Conservation (phyloP, 2,113 vertebrate species). For the Grammomys dolichurus region DNA sequence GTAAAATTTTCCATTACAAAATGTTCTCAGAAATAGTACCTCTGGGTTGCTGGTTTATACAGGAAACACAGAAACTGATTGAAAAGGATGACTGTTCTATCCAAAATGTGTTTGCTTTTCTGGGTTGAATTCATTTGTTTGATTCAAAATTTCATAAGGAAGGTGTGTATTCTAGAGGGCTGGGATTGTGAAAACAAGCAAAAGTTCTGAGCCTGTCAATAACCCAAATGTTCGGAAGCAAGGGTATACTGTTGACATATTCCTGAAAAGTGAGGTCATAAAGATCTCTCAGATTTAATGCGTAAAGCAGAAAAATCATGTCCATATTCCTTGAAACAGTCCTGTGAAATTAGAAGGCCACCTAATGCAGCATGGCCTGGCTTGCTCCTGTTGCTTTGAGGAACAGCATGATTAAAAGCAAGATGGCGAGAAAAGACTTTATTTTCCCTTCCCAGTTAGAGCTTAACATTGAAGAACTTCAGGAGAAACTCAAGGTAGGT, state of each 20-base stretch:
- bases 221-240: constrained; percentile 22
- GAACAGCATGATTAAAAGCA: background rate
- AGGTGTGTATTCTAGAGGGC: background rate
- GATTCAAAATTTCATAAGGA: constrained; percentile 74
- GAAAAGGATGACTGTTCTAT: constrained; percentile 58
- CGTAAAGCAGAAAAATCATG: background rate
- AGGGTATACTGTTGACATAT: background rate
- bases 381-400: background rate
- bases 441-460: background rate
- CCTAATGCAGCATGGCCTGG: background rate
- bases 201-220: accelerated
- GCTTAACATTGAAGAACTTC: no score
- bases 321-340: background rate
- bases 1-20: constrained; percentile 72
- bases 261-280: constrained; percentile 4
- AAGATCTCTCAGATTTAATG: background rate
- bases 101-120: constrained; percentile 72
- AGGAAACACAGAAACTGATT: constrained; percentile 71
- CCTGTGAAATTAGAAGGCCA: background rate
- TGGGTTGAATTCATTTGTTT: constrained; percentile 67
- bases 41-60: constrained; percentile 70
- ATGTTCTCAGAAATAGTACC: constrained; percentile 75
- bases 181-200: background rate
- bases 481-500: background rate
- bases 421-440: background rate